Conservation (phyloP, 2,113 vertebrate species). For the Steatornis caripensis region DNA sequence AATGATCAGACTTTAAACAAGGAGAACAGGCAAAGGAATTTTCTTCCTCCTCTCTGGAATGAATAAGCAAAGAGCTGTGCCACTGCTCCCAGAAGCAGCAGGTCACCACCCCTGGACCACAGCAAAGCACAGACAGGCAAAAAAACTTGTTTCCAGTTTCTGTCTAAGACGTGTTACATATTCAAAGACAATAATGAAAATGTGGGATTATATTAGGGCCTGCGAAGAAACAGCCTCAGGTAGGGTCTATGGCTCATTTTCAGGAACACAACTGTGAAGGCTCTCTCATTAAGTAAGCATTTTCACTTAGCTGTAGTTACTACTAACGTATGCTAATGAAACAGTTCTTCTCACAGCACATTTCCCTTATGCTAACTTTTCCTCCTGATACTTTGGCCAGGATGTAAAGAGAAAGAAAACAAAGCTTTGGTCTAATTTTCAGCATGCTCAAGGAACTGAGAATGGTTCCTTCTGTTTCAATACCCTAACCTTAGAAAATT, state of each 20-base stretch:
- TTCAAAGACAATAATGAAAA: neutral
- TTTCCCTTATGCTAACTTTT: neutral
- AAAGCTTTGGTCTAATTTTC: neutral
- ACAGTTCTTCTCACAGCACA: neutral
- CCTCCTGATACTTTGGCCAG: neutral
- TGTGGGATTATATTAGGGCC: neutral
- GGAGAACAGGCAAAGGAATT: neutral
- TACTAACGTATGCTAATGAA: neutral
- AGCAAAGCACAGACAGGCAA: neutral
- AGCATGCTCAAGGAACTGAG: neutral
- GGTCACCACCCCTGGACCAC: neutral
- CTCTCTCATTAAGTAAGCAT: neutral
- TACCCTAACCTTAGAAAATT: neutral
- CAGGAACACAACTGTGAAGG: neutral
- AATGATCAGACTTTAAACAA: neutral
- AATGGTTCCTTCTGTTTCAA: neutral
- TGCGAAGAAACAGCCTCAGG: neutral
- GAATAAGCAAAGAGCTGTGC: neutral
- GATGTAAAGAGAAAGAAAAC: neutral
- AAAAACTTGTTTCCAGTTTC: neutral
- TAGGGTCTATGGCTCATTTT: neutral
- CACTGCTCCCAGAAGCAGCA: neutral
- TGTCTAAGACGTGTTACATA: neutral
- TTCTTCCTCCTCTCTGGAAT: neutral
- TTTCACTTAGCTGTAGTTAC: neutral